Conservation (phyloP, 2,888 invertebrate genomes). For the Mamestra brassicae region DNA sequence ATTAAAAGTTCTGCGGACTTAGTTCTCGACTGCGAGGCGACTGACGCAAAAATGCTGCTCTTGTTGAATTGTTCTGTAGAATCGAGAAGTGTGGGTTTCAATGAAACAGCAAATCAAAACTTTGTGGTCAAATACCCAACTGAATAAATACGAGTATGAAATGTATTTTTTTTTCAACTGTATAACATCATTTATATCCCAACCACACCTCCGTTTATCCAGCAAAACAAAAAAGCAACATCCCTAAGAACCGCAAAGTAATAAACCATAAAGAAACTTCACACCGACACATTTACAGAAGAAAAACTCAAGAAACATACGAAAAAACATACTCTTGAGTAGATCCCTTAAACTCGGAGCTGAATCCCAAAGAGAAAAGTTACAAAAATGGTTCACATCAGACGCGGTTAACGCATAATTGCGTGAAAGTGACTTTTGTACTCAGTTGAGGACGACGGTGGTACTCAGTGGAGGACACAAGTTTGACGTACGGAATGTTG, state of each 20-base stretch:
- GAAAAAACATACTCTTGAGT: constrained; percentile 54
- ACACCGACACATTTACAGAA: constrained; percentile 47
- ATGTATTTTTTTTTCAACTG: background rate
- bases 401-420: constrained; percentile 75
- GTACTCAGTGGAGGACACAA: constrained; percentile 65
- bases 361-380: constrained; percentile 62
- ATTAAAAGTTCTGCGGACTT: constrained; percentile 23
- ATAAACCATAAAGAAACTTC: constrained; percentile 62
- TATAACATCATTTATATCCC: background rate
- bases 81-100: background rate
- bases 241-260: constrained; percentile 40
- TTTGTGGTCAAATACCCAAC: background rate
- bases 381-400: constrained; percentile 66
- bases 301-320: constrained; percentile 54
- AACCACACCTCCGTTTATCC: constrained; percentile 15
- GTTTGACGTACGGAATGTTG: constrained; percentile 72
- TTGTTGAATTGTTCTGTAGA: background rate
- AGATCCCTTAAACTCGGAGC: constrained; percentile 58
- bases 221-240: constrained; percentile 40
- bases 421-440: constrained; percentile 65
- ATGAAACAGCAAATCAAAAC: background rate
- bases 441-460: constrained; percentile 61
- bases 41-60: background rate
- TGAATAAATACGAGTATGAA: background rate
- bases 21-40: background rate